These are phyloP conservation scores for Fistularia tabacaria DNA, from an alignment of 2,797 vertebrate genomes.

Conservation along the genomic window DNA sequence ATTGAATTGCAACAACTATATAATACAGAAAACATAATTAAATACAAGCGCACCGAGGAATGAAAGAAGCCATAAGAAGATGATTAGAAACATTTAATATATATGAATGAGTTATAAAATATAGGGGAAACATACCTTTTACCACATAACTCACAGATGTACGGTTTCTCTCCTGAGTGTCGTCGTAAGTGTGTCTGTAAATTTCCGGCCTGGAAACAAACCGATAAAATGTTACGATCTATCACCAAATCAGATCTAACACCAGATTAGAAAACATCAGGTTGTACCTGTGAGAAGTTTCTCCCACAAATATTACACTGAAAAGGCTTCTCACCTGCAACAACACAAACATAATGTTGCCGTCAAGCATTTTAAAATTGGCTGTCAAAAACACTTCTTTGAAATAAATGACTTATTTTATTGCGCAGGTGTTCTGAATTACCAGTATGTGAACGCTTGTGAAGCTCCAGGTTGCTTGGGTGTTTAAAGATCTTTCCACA, in stretches of 20 bases:
- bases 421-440: constrained; percentile 23
- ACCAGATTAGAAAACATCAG: constrained; percentile 3
- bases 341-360: constrained; percentile 28
- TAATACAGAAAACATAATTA: too few relatives aligned
- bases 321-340: constrained; percentile 97
- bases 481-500: constrained; percentile 97
- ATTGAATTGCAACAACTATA: too few relatives aligned
- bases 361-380: too few relatives aligned
- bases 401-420: neutral
- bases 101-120: neutral
- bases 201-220: constrained; percentile 86
- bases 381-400: too few relatives aligned
- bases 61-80: neutral
- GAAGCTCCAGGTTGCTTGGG: constrained; percentile 95
- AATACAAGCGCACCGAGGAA: too few relatives aligned
- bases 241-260: too few relatives aligned
- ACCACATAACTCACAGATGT: constrained; percentile 96
- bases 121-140: constrained; percentile 80
- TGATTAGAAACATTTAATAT: neutral
- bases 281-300: constrained; percentile 95
- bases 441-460: constrained; percentile 97
- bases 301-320: constrained; percentile 97
- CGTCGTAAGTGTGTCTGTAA: constrained; percentile 93
- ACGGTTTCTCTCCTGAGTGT: constrained; percentile 96
- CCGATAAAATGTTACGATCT: neutral